phyloP scores from a whole-genome alignment of 2,888 invertebrate species.

The Oligia latruncula region DNA sequence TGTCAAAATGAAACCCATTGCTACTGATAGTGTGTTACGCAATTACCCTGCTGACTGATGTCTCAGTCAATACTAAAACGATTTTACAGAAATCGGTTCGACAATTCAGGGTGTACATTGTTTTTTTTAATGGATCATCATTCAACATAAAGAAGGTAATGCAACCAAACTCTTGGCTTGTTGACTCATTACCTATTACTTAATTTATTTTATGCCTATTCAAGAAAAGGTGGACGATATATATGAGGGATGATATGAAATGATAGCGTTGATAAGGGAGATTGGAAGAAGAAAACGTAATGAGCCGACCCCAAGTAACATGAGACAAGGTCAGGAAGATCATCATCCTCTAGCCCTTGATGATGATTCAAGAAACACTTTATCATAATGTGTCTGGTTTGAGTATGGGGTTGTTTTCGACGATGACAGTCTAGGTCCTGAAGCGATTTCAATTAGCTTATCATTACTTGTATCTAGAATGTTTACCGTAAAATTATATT shows the following conservation, averaged over 20 bases:
- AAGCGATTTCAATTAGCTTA: slow-evolving; percentile 32
- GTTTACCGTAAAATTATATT: slow-evolving; percentile 13
- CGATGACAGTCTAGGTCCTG: background rate
- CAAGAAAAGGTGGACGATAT: no score
- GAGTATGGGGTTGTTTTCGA: background rate
- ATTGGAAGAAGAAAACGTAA: no score
- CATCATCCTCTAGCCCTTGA: no score
- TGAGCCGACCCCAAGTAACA: no score
- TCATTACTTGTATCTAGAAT: slow-evolving; percentile 38
- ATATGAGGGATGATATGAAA: no score
- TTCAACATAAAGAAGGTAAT: background rate
- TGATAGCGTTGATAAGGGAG: no score
- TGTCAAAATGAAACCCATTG: no score
- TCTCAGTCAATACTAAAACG: no score
- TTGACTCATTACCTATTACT: background rate
- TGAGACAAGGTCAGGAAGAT: no score
- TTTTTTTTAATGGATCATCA: background rate
- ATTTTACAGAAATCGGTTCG: no score
- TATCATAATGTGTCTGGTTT: background rate
- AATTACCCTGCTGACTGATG: background rate
- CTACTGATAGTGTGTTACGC: no score
- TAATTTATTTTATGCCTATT: no score
- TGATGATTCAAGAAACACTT: background rate
- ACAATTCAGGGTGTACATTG: background rate
- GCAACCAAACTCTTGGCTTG: background rate